Percentiles rank a stretch among this genome's conserved stretches.
These are phyloP conservation scores for Colinus virginianus DNA, from an alignment of 2,113 vertebrate species.

Conservation along the genomic window DNA sequence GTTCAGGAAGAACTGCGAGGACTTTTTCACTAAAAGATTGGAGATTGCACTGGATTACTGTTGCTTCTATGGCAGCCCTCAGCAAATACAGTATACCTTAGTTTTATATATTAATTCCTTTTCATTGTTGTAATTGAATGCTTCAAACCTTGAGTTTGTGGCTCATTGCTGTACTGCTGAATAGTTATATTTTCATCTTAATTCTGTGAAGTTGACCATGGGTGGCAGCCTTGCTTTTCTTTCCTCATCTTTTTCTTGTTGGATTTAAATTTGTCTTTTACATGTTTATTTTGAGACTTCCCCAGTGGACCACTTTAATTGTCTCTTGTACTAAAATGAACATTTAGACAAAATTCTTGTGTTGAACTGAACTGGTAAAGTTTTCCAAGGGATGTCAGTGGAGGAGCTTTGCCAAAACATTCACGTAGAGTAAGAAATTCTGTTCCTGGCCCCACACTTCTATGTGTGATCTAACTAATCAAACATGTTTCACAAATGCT, in stretches of 20 bases:
- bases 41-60: not conserved
- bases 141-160: not conserved
- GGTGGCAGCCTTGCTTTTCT: not conserved
- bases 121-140: not conserved
- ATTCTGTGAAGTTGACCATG: not conserved
- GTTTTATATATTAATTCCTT: not conserved
- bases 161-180: not conserved
- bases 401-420: rapidly evolving
- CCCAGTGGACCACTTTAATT: not conserved
- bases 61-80: not conserved
- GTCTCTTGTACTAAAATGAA: not conserved
- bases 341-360: not conserved
- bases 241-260: not conserved
- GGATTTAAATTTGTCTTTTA: not conserved
- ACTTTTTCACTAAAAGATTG: not conserved
- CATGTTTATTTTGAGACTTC: not conserved
- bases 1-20: not conserved
- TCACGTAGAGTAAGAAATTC: not conserved
- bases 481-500: rapidly evolving
- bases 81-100: not conserved
- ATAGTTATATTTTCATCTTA: not conserved
- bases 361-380: not conserved
- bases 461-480: rapidly evolving
- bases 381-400: not conserved
- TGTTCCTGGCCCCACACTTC: not conserved